These are phyloP conservation scores for Bombus confusus DNA, from an alignment of 1,140 invertebrate genomes.

Conservation along the genomic window DNA sequence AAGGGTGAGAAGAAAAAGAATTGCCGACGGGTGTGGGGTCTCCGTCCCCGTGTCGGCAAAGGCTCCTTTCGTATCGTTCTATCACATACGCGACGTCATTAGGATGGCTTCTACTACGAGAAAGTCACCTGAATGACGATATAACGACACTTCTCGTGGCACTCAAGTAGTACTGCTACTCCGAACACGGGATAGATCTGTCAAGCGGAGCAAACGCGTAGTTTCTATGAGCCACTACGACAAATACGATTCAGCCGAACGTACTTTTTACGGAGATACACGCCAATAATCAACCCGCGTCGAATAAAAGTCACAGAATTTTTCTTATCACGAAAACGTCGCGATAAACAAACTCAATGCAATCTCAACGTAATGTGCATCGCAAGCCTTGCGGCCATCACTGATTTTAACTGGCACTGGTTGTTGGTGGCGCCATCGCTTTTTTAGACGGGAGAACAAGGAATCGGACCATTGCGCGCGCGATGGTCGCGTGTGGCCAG, in stretches of 20 bases:
- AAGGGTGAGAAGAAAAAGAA: constrained; percentile 49
- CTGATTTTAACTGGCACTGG: constrained; percentile 53
- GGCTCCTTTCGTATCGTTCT: constrained; percentile 22
- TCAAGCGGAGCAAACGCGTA: constrained; percentile 27
- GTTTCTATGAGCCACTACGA: background rate
- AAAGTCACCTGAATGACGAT: constrained; percentile 16
- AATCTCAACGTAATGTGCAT: constrained; percentile 61
- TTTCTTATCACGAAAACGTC: constrained; percentile 30
- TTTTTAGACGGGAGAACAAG: constrained; percentile 56
- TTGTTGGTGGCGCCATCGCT: constrained; percentile 57
- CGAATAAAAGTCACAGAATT: background rate
- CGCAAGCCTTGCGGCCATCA: constrained; percentile 73
- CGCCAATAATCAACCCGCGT: background rate
- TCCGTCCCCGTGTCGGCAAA: constrained; percentile 45
- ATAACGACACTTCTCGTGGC: constrained; percentile 35
- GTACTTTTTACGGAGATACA: background rate
- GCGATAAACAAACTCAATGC: constrained; percentile 67
- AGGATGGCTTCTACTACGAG: background rate
- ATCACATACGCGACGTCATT: constrained; percentile 45
- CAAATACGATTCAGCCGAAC: background rate
- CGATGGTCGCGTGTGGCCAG: background rate
- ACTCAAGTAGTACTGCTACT: constrained; percentile 33
- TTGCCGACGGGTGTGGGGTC: constrained; percentile 57
- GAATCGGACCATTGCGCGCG: constrained; percentile 59
- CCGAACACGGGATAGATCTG: constrained; percentile 48